Percentiles rank a stretch among this genome's conserved stretches.
Evolutionary conservation across 2,113 vertebrate species (phyloP).

Genomic region (Calidris pygmaea): DNA sequence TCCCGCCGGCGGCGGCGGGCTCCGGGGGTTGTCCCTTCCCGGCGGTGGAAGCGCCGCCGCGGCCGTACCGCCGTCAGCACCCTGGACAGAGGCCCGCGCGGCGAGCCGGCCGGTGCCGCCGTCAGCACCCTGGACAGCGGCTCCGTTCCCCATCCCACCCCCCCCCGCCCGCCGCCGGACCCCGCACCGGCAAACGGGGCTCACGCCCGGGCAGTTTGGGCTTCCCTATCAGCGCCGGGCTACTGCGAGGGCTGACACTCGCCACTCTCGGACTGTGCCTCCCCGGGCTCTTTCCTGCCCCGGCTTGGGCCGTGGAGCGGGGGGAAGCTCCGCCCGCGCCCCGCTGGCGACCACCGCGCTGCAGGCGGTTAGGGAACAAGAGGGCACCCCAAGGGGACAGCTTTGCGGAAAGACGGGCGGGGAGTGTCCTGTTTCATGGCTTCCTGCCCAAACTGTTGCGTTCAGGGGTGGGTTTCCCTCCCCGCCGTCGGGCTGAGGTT

Average conservation of each 20-base stretch:
- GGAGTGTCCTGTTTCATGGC: not conserved
- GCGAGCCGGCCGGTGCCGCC: not conserved
- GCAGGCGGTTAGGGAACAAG: not conserved
- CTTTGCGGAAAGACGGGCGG: not conserved
- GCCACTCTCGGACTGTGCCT: not conserved
- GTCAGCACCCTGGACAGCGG: constrained; percentile 38
- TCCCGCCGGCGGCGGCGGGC: not conserved
- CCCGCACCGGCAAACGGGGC: fast-evolving
- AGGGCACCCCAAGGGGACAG: not conserved
- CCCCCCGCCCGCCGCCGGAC: too few species aligned
- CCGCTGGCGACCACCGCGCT: not conserved
- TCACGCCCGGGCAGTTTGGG: fast-evolving
- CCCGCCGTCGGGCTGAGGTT: not conserved
- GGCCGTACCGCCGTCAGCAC: constrained; percentile 23
- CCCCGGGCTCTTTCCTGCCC: not conserved
- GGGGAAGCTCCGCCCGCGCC: not conserved
- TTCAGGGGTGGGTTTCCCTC: not conserved
- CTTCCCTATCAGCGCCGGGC: not conserved
- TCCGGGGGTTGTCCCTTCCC: not conserved
- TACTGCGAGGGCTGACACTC: not conserved
- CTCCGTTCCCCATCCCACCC: fast-evolving
- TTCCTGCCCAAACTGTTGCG: not conserved
- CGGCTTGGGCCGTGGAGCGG: not conserved
- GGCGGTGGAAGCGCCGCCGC: too few species aligned
- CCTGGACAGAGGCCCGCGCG: constrained; percentile 21